Conservation (phyloP, 2,888 invertebrate genomes). For the Drosophila atripex region DNA sequence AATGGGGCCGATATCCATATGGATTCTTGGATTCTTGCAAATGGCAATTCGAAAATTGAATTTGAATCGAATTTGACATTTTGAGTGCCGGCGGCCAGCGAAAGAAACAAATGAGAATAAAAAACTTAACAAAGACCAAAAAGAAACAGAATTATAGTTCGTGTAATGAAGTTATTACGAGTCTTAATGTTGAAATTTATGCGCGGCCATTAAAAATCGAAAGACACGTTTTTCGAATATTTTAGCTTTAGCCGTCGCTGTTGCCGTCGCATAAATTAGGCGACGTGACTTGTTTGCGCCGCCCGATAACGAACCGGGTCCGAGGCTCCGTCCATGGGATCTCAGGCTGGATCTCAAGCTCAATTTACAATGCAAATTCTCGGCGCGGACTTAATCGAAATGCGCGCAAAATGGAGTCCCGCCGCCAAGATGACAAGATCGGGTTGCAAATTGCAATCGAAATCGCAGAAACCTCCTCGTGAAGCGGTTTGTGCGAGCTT, state of each 20-base stretch:
- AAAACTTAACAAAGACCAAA: constrained; percentile 26
- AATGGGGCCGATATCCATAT: constrained; percentile 30
- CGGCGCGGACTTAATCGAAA: constrained; percentile 59
- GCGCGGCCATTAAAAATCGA: constrained; percentile 76
- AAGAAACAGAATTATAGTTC: constrained; percentile 65
- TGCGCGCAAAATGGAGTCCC: constrained; percentile 64
- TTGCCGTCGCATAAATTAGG: constrained; percentile 72
- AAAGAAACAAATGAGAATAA: constrained; percentile 12
- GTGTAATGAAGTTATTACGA: constrained; percentile 82
- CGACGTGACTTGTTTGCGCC: constrained; percentile 73
- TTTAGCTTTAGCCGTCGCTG: constrained; percentile 56
- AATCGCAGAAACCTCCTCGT: constrained; percentile 24
- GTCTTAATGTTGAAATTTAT: constrained; percentile 81
- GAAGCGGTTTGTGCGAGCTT: constrained; percentile 68
- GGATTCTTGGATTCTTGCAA: constrained; percentile 11
- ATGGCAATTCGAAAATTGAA: constrained; percentile 10
- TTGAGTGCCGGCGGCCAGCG: constrained; percentile 29
- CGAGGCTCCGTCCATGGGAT: constrained; percentile 7
- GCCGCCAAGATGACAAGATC: constrained; percentile 31
- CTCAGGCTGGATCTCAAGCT: constrained; percentile 17
- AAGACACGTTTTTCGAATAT: constrained; percentile 80
- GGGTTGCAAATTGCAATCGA: constrained; percentile 6
- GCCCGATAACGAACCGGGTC: constrained; percentile 58
- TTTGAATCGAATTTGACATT: constrained; percentile 44
- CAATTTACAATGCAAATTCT: constrained; percentile 75